Evolutionary conservation across 2,113 vertebrate genomes (phyloP).

Genomic region (Lophura nycthemera): DNA sequence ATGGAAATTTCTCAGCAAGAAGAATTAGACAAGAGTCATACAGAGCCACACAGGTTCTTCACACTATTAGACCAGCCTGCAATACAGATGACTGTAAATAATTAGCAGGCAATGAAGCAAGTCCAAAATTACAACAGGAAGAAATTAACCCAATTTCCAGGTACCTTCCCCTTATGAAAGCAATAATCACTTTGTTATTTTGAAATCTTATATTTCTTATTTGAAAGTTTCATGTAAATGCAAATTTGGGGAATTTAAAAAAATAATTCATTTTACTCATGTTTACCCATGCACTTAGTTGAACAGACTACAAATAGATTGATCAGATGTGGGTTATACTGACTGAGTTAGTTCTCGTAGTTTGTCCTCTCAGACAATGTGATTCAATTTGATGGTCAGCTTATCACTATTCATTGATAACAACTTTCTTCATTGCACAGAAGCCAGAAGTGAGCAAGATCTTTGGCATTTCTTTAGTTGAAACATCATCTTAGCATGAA

Average conservation of each 20-base stretch:
- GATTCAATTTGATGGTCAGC: neutral
- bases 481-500: neutral
- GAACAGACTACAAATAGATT: neutral
- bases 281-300: neutral
- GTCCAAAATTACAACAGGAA: constrained; percentile 1
- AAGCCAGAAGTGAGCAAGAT: neutral
- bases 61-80: neutral
- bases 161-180: neutral
- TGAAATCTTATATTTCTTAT: neutral
- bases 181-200: neutral
- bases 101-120: neutral
- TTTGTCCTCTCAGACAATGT: neutral
- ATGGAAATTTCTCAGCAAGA: constrained; percentile 11
- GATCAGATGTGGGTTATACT: accelerated
- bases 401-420: neutral
- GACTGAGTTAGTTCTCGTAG: neutral
- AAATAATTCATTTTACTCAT: neutral
- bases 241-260: neutral
- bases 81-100: neutral
- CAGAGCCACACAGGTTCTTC: neutral
- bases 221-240: neutral
- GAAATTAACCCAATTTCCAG: neutral
- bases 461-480: neutral
- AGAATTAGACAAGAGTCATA: neutral
- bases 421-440: neutral